Evolutionary conservation across 1,140 invertebrate species (phyloP).

Genomic region (Periplaneta americana): DNA sequence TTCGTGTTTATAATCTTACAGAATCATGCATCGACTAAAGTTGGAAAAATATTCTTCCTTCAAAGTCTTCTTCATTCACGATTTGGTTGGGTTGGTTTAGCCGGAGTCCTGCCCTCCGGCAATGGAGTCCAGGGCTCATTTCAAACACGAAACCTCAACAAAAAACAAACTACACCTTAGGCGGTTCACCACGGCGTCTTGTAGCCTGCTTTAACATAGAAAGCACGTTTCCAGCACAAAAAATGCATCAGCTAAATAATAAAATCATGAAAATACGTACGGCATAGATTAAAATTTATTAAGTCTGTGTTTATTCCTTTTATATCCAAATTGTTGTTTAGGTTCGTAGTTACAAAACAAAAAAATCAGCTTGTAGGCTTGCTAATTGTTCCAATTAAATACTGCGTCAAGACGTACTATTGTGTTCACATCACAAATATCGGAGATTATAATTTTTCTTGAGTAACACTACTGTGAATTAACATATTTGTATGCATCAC

Average conservation of each 20-base stretch:
- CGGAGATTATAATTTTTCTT: too few species aligned
- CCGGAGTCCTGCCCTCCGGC: neutral
- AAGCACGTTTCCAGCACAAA: neutral
- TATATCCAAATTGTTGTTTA: too few species aligned
- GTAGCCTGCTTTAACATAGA: neutral
- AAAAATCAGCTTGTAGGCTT: too few species aligned
- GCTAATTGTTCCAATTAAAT: too few species aligned
- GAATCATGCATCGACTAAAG: neutral
- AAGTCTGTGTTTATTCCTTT: too few species aligned
- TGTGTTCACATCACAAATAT: too few species aligned
- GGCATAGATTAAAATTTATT: neutral
- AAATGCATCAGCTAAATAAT: neutral
- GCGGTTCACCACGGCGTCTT: neutral
- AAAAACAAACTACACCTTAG: neutral
- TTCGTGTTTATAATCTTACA: neutral
- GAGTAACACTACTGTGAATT: too few species aligned
- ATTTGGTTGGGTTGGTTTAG: neutral
- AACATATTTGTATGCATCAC: too few species aligned
- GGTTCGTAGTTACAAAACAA: too few species aligned
- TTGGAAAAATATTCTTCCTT: neutral
- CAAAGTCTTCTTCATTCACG: neutral
- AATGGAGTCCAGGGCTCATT: neutral
- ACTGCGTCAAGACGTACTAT: too few species aligned
- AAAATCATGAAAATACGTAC: neutral
- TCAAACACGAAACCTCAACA: neutral